Evolutionary conservation across 2,888 invertebrate species (phyloP).

Genomic region (Drosophila tanythrix): DNA sequence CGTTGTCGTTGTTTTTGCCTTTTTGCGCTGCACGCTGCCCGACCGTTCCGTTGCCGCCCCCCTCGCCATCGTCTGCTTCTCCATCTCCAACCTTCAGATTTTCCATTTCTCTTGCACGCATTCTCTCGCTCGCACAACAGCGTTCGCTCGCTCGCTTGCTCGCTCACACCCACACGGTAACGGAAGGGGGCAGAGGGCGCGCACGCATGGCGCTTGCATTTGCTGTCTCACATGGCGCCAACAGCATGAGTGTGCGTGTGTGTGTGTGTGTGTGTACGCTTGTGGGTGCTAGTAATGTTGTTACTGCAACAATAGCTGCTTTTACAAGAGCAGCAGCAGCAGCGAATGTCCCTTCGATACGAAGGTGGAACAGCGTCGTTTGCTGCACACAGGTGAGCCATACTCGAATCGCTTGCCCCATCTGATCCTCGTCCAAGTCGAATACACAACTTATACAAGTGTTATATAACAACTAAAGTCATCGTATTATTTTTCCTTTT

Average conservation of each 20-base stretch:
- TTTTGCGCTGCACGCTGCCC: slow-evolving; percentile 48
- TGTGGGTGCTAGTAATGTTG: slow-evolving; percentile 72
- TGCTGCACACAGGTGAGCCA: slow-evolving; percentile 16
- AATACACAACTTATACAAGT: slow-evolving; percentile 50
- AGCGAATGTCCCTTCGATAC: slow-evolving; percentile 44
- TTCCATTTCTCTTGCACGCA: slow-evolving; percentile 58
- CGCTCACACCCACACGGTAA: slow-evolving; percentile 9
- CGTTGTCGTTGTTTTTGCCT: slow-evolving; percentile 44
- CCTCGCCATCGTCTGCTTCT: slow-evolving; percentile 1
- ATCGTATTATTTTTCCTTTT: neutral
- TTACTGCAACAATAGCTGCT: slow-evolving; percentile 75
- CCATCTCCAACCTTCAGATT: slow-evolving; percentile 42
- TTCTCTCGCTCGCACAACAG: slow-evolving; percentile 51
- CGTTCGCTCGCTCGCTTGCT: slow-evolving; percentile 47
- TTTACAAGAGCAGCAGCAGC: slow-evolving; percentile 52
- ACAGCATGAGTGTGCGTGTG: slow-evolving; percentile 28
- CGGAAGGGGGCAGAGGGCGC: slow-evolving; percentile 38
- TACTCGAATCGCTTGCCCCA: slow-evolving; percentile 17
- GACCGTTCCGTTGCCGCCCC: slow-evolving; percentile 1
- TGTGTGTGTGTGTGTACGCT: slow-evolving; percentile 21
- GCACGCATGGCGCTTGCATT: slow-evolving; percentile 80
- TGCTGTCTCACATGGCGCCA: slow-evolving; percentile 69
- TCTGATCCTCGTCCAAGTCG: slow-evolving; percentile 60
- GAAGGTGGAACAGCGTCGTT: slow-evolving; percentile 38
- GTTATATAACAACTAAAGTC: slow-evolving; percentile 40